phyloP scores from a whole-genome alignment of 2,888 invertebrate genomes.

The Pterostichus niger region DNA sequence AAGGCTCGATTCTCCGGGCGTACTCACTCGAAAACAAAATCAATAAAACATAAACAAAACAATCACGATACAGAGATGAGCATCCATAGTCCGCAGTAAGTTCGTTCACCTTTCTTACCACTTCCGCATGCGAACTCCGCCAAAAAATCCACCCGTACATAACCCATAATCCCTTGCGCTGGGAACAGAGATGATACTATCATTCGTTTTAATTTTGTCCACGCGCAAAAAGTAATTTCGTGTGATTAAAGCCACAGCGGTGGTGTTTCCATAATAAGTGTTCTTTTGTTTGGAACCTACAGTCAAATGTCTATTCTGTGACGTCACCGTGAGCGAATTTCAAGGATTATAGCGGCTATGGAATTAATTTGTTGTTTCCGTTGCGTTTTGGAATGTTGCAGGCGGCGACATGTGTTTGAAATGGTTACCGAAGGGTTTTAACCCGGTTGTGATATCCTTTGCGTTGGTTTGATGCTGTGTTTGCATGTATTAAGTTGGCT shows the following conservation, averaged over 20 bases:
- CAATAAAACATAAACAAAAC: constrained; percentile 65
- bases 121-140: constrained; percentile 33
- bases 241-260: constrained; percentile 39
- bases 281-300: constrained; percentile 37
- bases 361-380: constrained; percentile 51
- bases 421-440: background rate
- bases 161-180: constrained; percentile 23
- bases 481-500: constrained; percentile 38
- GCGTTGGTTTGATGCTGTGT: background rate
- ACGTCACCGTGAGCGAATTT: constrained; percentile 34
- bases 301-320: constrained; percentile 15
- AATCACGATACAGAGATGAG: constrained; percentile 62
- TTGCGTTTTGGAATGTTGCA: constrained; percentile 21
- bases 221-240: constrained; percentile 51
- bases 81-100: constrained; percentile 43
- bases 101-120: constrained; percentile 59
- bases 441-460: background rate
- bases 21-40: constrained; percentile 60
- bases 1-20: constrained; percentile 51
- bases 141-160: background rate
- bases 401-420: constrained; percentile 15
- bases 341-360: constrained; percentile 37
- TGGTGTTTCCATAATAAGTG: constrained; percentile 23
- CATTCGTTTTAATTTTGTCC: constrained; percentile 51
- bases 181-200: background rate